Evolutionary conservation across 2,888 invertebrate species (phyloP).

Genomic region (Apomyelois bistriatella): DNA sequence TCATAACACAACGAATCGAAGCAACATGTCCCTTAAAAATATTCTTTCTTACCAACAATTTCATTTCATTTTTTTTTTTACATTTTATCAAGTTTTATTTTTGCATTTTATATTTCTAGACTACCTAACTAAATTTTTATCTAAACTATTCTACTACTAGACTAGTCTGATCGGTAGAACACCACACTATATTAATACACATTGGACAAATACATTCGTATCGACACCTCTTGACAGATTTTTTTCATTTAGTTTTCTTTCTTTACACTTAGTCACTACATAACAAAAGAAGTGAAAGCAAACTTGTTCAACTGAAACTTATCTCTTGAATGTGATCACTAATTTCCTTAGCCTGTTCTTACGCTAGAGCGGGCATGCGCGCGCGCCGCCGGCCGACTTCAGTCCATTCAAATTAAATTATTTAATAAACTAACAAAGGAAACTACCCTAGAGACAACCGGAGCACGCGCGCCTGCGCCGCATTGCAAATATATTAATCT

Average conservation of each 20-base stretch:
- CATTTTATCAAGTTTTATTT: conserved; percentile 78
- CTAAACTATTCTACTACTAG: conserved; percentile 81
- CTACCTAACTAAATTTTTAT: conserved; percentile 79
- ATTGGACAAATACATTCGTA: conserved; percentile 78
- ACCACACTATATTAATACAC: conserved; percentile 78
- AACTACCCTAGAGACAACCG: conserved; percentile 68
- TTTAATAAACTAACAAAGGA: conserved; percentile 78
- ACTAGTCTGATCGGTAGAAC: conserved; percentile 80
- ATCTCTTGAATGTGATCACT: conserved; percentile 68
- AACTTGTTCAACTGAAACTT: conserved; percentile 76
- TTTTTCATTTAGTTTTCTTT: conserved; percentile 71
- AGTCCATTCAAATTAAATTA: conserved; percentile 79
- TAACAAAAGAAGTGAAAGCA: conserved; percentile 79
- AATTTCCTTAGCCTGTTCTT: conserved; percentile 55
- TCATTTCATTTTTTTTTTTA: conserved; percentile 79
- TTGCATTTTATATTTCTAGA: conserved; percentile 81
- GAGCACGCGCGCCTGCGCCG: conserved; percentile 42
- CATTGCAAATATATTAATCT: conserved; percentile 63
- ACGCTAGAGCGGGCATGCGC: conserved; percentile 37
- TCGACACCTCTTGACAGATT: conserved; percentile 65
- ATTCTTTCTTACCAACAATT: conserved; percentile 83
- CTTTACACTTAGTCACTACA: conserved; percentile 77
- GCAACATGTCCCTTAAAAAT: conserved; percentile 82
- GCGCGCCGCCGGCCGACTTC: conserved; percentile 55
- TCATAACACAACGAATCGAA: conserved; percentile 79